Base-by-base conservation (phyloP, 1,140 invertebrate genomes). In the Hestina assimilis region DNA sequence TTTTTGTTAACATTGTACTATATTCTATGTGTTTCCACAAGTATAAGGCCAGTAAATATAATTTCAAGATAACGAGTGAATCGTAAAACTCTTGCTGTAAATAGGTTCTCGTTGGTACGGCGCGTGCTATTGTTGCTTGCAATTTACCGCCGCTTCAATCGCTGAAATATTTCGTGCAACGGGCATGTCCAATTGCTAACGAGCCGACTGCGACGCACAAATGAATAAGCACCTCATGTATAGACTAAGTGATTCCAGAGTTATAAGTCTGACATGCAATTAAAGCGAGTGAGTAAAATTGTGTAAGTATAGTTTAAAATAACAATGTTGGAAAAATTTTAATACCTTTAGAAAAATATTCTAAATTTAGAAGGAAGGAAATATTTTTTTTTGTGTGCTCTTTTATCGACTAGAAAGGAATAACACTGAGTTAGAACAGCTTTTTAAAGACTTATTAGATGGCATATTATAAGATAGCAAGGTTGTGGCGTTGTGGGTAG, bases 131-230 rank as follows among this genome's bases (percentile, higher is more conserved):
- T 87, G 84, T 87, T 79, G 79, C 59, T 53, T 35, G 83, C 84
- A 87, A 86, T 87, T 87, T 87, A 86, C 78, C 78, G 79, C 78
- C 79, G 80, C 75, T 74, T 88, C 83, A 86, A 88, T 85, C 79
- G 85, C 78, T 88, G 79, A 88, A 88, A 86, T 88, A 88, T 88
- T 88, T 86, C 72, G 84, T 81, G 84, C 80, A 85, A 84, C 79
- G 73, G 72, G 66, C 85, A 83, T 86, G 83, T 83, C 85, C 83
- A 88, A 88, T 88, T 83, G 83, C 79, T 88, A 88, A 88, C 85
- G 83, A 88, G 83, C 73, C 80, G 75, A 82, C 71, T 74, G 78
- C 78, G 76, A 86, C 83, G 77, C 70, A 61, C 77, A 86, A 85
- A 88, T 88, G 83, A 88, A 83, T 88, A 83, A 86, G 74, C 72